Base-by-base conservation (phyloP, 2,113 vertebrate genomes). In the Polyodon spathula region DNA sequence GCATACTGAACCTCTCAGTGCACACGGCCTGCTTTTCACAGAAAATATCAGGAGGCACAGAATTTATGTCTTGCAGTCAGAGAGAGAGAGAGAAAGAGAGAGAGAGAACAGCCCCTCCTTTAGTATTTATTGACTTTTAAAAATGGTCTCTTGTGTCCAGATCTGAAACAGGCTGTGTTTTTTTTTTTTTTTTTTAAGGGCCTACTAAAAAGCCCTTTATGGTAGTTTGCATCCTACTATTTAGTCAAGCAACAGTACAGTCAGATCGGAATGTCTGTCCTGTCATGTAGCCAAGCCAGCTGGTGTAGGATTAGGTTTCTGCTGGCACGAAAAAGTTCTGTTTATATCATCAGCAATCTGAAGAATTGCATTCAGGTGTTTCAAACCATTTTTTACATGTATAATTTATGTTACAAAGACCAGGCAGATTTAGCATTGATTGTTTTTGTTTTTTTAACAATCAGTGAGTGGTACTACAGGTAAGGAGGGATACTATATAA, bases 341-440 rank as follows among this genome's bases (percentile, higher is more conserved):
- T 62, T 64, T 66, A 37, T 67, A 73, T 76, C 61, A 48, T 67
- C 41, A 56, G 59, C 64, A 57, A 71, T 71, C 69, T 77, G 75
- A 83, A 72, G 80, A 78, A 81, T 76, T 78, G 68, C 57, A 58
- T 74, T 84, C 79, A 86, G 81, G 78, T 85, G 76, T 71, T 72
- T 59, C 54, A 60, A 72, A 67, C 61, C 72, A 59, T 76, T 72
- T 70, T 69, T 61, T 62, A 61, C 65, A 58, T 63, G 65, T 42
- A 42, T 3, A 68, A n/a, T 50, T 40, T 37, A 27, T 41, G 40
- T 38, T 15, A 16, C 54, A 52, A 64, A 71, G 67, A 56, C 66
- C 60, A 37, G 58, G 50, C 56, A 44, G 62, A 64, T 54, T 42
- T 48, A 63, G 62, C 62, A 61, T 37, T 38, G 44, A 65, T 37